Percentiles rank a stretch among this genome's conserved stretches.
Conservation (phyloP, 2,888 invertebrate species). For the Caenorhabditis sinica region DNA sequence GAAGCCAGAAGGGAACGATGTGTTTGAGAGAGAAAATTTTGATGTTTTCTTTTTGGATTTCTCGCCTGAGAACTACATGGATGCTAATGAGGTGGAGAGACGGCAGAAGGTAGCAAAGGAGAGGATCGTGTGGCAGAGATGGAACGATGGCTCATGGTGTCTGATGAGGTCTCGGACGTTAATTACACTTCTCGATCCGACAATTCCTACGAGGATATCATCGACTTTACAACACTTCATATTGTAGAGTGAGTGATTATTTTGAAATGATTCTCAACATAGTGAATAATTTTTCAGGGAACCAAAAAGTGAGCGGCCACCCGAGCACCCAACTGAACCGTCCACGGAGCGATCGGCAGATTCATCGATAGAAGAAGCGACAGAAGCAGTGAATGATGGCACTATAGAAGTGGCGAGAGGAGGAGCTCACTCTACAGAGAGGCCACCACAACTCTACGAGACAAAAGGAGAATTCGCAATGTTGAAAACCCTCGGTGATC, state of each 20-base stretch:
- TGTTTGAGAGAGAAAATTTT: conserved; percentile 52
- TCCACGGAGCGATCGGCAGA: no score
- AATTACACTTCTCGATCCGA: not conserved
- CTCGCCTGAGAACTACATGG: conserved; percentile 10
- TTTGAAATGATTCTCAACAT: not conserved
- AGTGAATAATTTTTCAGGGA: not conserved
- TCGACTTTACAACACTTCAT: not conserved
- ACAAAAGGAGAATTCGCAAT: conserved; percentile 36
- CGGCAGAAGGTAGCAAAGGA: conserved; percentile 5
- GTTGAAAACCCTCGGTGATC: conserved; percentile 49
- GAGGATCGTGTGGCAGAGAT: conserved; percentile 1
- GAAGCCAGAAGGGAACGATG: not conserved
- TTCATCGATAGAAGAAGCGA: no score
- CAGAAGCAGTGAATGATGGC: not conserved
- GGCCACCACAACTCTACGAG: not conserved
- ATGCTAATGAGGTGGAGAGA: conserved; percentile 4
- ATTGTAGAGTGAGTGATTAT: not conserved
- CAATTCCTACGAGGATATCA: not conserved
- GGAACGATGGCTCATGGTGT: not conserved
- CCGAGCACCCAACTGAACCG: no score
- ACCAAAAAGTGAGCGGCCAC: not conserved
- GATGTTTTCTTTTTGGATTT: conserved; percentile 52
- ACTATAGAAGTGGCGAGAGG: not conserved
- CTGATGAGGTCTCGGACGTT: no score
- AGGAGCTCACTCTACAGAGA: not conserved